These are phyloP conservation scores for Oikopleura vanhoeffeni DNA, from an alignment of 23 tunicate species.

Conservation along the genomic window DNA sequence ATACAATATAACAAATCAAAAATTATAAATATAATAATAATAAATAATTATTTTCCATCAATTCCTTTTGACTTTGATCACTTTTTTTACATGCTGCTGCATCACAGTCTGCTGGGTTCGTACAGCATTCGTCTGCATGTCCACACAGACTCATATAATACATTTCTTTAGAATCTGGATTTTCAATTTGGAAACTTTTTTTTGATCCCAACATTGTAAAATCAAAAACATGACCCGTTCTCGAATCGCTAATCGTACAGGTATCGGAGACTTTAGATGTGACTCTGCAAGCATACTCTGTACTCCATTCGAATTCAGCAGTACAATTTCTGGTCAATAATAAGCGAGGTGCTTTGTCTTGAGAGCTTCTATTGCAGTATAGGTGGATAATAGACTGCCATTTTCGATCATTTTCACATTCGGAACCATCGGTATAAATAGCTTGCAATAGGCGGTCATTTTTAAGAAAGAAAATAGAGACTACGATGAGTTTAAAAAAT, in stretches of 20 bases:
- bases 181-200: neutral
- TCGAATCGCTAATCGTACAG: neutral
- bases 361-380: neutral
- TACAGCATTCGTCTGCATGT: neutral
- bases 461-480: no score
- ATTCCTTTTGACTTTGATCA: no score
- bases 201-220: neutral
- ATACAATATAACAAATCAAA: no score
- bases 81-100: neutral
- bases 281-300: neutral
- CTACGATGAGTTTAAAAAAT: no score
- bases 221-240: neutral
- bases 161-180: neutral
- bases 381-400: neutral
- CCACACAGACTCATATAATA: neutral
- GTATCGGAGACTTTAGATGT: neutral
- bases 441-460: no score
- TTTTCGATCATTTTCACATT: neutral
- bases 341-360: neutral
- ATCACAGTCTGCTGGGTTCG: neutral
- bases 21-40: no score
- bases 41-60: no score
- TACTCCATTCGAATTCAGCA: constrained; percentile 11
- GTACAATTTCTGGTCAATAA: neutral
- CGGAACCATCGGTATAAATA: neutral